These are phyloP conservation scores for Euproctis similis DNA, from an alignment of 2,888 invertebrate species.

Conservation along the genomic window DNA sequence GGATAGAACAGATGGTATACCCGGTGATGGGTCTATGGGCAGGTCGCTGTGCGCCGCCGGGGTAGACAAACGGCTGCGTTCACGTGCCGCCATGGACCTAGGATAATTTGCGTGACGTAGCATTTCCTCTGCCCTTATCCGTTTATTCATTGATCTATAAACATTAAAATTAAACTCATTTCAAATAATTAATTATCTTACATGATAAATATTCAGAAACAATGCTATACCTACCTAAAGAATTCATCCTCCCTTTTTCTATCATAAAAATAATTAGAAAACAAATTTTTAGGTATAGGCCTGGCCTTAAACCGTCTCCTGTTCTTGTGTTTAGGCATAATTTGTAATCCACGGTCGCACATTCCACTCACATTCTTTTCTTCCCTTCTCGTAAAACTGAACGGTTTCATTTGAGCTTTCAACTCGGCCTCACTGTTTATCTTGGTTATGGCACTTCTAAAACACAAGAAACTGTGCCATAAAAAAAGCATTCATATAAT, in stretches of 20 bases:
- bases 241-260: conserved; percentile 83
- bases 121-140: conserved; percentile 82
- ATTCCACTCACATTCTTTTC: conserved; percentile 62
- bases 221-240: conserved; percentile 71
- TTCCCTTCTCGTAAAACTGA: conserved; percentile 78
- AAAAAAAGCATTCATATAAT: too few relatives aligned
- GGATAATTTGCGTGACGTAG: conserved; percentile 79
- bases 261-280: conserved; percentile 81
- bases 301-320: conserved; percentile 79
- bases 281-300: conserved; percentile 81
- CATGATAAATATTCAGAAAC: too few relatives aligned
- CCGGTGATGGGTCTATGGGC: conserved; percentile 63
- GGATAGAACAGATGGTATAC: conserved; percentile 44
- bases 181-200: too few relatives aligned
- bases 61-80: conserved; percentile 64
- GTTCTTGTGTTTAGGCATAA: conserved; percentile 54
- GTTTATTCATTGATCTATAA: conserved; percentile 77
- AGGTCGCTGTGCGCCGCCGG: conserved; percentile 67
- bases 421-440: conserved; percentile 77
- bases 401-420: conserved; percentile 79
- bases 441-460: conserved; percentile 75
- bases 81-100: conserved; percentile 80
- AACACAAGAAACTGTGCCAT: too few relatives aligned
- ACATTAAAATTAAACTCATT: too few relatives aligned
- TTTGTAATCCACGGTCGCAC: conserved; percentile 48